phyloP scores from a whole-genome alignment of 2,797 vertebrate genomes.

The Anabas testudineus region DNA sequence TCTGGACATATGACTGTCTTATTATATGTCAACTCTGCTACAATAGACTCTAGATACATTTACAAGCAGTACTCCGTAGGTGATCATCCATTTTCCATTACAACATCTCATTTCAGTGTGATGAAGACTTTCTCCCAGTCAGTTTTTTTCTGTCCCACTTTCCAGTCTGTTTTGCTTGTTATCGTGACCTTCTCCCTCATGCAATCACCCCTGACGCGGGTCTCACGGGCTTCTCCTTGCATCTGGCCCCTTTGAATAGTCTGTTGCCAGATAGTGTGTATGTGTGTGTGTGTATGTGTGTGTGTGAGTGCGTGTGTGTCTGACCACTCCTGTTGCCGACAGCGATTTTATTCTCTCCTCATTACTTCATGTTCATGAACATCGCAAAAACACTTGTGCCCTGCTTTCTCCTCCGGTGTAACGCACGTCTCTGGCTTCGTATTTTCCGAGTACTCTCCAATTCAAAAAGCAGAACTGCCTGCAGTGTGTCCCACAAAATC shows the following conservation, averaged over 20 bases:
- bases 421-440: conserved; percentile 14
- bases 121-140: conserved; percentile 1
- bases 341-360: conserved; percentile 76
- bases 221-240: conserved; percentile 46
- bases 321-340: conserved; percentile 68
- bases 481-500: neutral
- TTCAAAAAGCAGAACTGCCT: neutral
- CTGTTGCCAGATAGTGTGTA: conserved; percentile 36
- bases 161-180: conserved; percentile 47
- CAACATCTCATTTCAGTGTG: conserved; percentile 22
- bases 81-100: neutral
- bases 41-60: neutral
- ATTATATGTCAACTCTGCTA: neutral
- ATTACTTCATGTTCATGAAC: conserved; percentile 84
- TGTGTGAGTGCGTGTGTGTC: conserved; percentile 51
- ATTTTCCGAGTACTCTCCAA: neutral
- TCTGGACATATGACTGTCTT: conserved; percentile 1
- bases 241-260: conserved; percentile 64
- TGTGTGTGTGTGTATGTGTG: conserved; percentile 36
- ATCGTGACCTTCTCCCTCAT: conserved; percentile 52
- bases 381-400: conserved; percentile 73
- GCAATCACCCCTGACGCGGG: conserved; percentile 30
- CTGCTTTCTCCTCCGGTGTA: conserved; percentile 52
- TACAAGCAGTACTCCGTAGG: neutral
- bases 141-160: conserved; percentile 50